phyloP scores from a whole-genome alignment of 2,888 invertebrate genomes.

The Antheraea assamensis region DNA sequence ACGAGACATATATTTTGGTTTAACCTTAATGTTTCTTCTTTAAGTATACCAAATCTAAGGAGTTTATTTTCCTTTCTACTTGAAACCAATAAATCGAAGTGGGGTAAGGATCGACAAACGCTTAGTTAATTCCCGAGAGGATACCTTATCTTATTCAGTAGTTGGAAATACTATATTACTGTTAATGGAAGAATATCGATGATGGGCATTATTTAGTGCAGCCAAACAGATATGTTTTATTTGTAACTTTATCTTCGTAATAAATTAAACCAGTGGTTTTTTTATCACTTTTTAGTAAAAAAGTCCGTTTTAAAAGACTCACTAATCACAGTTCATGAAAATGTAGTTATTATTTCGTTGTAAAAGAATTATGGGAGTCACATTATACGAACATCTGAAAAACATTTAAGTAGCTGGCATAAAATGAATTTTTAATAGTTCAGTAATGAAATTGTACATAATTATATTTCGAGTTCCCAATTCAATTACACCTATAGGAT shows the following conservation, averaged over 20 bases:
- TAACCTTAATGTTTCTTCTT: not conserved
- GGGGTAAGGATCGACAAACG: slow-evolving; percentile 4
- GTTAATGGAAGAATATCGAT: not conserved
- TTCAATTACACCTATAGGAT: not conserved
- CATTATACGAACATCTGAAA: not conserved
- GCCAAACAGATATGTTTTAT: not conserved
- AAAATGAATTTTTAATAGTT: not conserved
- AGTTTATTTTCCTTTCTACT: not conserved
- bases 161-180: not conserved
- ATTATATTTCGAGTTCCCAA: not conserved
- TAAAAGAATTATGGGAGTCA: not conserved
- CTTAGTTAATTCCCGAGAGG: slow-evolving; percentile 9
- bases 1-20: not conserved
- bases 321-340: not conserved
- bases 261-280: not conserved
- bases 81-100: slow-evolving; percentile 4
- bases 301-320: too few species aligned
- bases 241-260: not conserved
- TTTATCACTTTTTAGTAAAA: too few species aligned
- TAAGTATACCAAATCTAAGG: not conserved
- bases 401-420: too few species aligned
- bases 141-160: slow-evolving; percentile 5
- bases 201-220: not conserved
- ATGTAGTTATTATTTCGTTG: not conserved
- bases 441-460: not conserved